phyloP scores from a whole-genome alignment of 2,113 vertebrate species.

The Edolisoma coerulescens region DNA sequence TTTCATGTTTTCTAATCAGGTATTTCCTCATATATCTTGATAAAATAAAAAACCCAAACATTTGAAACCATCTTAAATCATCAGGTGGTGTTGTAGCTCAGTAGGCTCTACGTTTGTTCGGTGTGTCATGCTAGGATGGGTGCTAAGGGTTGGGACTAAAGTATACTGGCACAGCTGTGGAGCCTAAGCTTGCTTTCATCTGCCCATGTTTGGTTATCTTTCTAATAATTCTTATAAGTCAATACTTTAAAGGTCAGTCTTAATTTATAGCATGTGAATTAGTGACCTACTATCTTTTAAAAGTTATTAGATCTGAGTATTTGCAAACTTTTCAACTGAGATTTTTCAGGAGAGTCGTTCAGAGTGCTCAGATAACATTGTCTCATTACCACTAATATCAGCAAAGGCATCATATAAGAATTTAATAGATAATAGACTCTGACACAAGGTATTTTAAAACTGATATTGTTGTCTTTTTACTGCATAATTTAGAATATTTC shows the following conservation, averaged over 20 bases:
- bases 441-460: background rate
- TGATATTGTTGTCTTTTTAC: background rate
- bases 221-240: background rate
- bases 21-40: background rate
- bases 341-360: background rate
- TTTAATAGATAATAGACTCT: background rate
- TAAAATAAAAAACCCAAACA: background rate
- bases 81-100: background rate
- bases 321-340: background rate
- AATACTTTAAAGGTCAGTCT: background rate
- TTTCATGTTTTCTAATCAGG: background rate
- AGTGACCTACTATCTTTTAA: background rate
- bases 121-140: background rate
- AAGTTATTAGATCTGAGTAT: background rate
- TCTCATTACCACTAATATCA: background rate
- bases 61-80: background rate
- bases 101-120: background rate
- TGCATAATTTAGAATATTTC: background rate
- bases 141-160: background rate
- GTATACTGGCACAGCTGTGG: background rate
- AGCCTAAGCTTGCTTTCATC: background rate
- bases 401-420: background rate
- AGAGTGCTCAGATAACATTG: background rate
- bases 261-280: background rate
- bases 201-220: background rate